Conservation (phyloP, 30 jellyfish, hydroid and myxozoan species). For the Hydractinia symbiolongicarpus region DNA sequence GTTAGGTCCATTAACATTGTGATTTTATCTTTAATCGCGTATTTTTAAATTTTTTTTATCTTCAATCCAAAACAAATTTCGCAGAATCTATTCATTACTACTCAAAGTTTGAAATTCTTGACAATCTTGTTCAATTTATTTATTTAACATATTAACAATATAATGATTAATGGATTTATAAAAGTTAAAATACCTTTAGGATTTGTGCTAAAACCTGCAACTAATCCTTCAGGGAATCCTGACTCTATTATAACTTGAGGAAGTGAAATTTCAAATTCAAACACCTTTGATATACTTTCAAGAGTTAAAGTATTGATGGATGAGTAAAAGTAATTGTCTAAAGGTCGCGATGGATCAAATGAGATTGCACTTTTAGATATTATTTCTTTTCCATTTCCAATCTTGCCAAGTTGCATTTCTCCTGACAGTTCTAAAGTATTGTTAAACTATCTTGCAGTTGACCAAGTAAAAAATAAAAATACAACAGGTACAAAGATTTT, state of each 20-base stretch:
- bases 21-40: too few species aligned
- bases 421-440: slow-evolving; percentile 54
- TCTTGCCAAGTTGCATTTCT: slow-evolving; percentile 58
- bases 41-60: too few species aligned
- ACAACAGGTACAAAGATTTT: neutral
- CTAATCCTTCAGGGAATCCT: slow-evolving; percentile 93
- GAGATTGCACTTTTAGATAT: slow-evolving; percentile 66
- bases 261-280: slow-evolving; percentile 45
- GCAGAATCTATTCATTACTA: too few species aligned
- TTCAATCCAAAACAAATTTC: too few species aligned
- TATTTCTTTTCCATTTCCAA: slow-evolving; percentile 59
- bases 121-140: too few species aligned
- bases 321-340: slow-evolving; percentile 53
- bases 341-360: slow-evolving; percentile 50
- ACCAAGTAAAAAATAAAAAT: neutral
- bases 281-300: slow-evolving; percentile 57
- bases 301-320: slow-evolving; percentile 52
- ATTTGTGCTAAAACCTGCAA: slow-evolving; percentile 41
- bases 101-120: too few species aligned
- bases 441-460: too few species aligned
- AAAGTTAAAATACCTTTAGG: slow-evolving; percentile 10
- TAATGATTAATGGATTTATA: neutral
- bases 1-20: neutral
- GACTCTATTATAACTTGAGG: slow-evolving; percentile 81
- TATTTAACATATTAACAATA: neutral